These are phyloP conservation scores for Papilio helenus DNA, from an alignment of 1,140 invertebrate genomes.

Conservation along the genomic window DNA sequence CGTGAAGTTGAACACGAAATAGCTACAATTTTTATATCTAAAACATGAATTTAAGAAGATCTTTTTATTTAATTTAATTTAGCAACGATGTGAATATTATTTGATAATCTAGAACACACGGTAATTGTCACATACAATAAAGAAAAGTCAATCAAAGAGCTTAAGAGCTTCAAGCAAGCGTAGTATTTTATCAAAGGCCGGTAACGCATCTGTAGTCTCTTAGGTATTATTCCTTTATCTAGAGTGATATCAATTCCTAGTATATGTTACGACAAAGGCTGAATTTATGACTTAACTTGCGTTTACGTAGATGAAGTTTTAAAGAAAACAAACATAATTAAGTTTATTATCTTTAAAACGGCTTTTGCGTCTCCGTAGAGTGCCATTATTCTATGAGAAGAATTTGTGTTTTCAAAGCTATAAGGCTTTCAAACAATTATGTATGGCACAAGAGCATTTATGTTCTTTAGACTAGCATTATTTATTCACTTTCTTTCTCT, in stretches of 20 bases:
- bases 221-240: too few species aligned
- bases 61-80: not conserved
- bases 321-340: too few species aligned
- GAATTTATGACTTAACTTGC: not conserved
- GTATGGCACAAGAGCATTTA: not conserved
- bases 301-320: not conserved
- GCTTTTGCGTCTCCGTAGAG: not conserved
- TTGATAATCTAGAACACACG: too few species aligned
- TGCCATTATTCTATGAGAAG: not conserved
- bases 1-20: constrained; percentile 22
- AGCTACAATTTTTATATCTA: not conserved
- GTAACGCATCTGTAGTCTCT: too few species aligned
- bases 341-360: too few species aligned
- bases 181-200: too few species aligned
- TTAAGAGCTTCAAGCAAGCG: too few species aligned
- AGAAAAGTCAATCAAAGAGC: too few species aligned
- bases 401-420: not conserved
- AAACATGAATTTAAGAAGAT: not conserved
- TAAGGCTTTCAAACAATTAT: not conserved
- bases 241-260: too few species aligned
- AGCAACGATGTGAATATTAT: not conserved
- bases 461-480: not conserved
- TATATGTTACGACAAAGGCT: too few species aligned
- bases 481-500: not conserved
- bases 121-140: too few species aligned